Evolutionary conservation across 2,797 vertebrate genomes (phyloP).

Genomic region (Petrocephalus sullivani): DNA sequence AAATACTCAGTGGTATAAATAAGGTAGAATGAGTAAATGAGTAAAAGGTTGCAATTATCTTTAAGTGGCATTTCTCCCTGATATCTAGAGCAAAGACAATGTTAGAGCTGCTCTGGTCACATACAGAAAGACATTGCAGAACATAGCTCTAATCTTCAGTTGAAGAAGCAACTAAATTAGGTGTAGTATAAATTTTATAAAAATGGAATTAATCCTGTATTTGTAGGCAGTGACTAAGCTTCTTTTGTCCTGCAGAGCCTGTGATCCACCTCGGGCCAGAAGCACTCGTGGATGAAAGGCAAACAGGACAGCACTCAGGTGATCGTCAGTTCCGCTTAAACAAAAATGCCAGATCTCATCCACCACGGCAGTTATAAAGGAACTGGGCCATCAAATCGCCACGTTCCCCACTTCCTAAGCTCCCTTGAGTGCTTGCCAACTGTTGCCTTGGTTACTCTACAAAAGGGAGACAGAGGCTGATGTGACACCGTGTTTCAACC

Average conservation of each 20-base stretch:
- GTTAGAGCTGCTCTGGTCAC: neutral
- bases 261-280: neutral
- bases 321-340: neutral
- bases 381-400: neutral
- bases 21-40: neutral
- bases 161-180: neutral
- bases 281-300: neutral
- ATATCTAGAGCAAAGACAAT: neutral
- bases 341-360: neutral
- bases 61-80: neutral
- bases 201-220: neutral
- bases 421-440: conserved; percentile 10
- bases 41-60: conserved; percentile 1
- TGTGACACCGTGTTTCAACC: neutral
- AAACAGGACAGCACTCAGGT: neutral
- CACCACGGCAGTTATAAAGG: neutral
- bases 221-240: neutral
- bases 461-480: neutral
- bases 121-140: neutral
- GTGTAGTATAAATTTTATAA: neutral
- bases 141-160: neutral
- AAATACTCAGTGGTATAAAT: neutral
- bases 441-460: conserved; percentile 24
- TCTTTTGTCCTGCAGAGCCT: neutral
- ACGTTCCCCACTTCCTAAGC: neutral